phyloP scores from a whole-genome alignment of 1,140 invertebrate genomes.

The Galleria mellonella region DNA sequence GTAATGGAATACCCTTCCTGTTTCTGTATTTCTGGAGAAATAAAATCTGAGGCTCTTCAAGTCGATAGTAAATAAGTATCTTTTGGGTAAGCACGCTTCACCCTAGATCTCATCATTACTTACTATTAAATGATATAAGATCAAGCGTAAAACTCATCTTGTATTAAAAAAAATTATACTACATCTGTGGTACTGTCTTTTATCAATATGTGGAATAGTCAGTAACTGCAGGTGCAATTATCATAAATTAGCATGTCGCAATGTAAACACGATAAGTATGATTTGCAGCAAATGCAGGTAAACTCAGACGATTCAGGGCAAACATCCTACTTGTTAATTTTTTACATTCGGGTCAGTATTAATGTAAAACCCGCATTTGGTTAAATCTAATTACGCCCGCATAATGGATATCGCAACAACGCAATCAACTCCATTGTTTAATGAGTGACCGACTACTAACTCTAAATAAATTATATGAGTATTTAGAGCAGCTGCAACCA shows the following conservation, averaged over 20 bases:
- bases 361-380: conserved; percentile 65
- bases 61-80: too few species aligned
- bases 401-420: conserved; percentile 64
- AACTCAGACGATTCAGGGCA: conserved; percentile 32
- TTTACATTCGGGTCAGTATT: conserved; percentile 44
- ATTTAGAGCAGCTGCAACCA: conserved; percentile 42
- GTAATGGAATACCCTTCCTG: too few species aligned
- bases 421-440: conserved; percentile 68
- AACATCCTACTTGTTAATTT: conserved; percentile 38
- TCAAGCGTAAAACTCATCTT: too few species aligned
- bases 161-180: too few species aligned
- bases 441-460: conserved; percentile 62
- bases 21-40: too few species aligned
- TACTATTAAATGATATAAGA: too few species aligned
- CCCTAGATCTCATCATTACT: too few species aligned
- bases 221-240: too few species aligned
- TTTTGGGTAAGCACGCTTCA: too few species aligned
- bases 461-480: conserved; percentile 54
- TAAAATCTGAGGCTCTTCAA: too few species aligned
- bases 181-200: too few species aligned
- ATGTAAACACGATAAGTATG: conserved; percentile 13
- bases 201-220: too few species aligned
- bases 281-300: conserved; percentile 23
- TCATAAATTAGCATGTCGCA: background rate
- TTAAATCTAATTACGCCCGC: conserved; percentile 70